Evolutionary conservation across 2,888 invertebrate genomes (phyloP), one percentile per base, ranked within the genome.

Genomic region (Rambutsinella grinnellia): DNA sequence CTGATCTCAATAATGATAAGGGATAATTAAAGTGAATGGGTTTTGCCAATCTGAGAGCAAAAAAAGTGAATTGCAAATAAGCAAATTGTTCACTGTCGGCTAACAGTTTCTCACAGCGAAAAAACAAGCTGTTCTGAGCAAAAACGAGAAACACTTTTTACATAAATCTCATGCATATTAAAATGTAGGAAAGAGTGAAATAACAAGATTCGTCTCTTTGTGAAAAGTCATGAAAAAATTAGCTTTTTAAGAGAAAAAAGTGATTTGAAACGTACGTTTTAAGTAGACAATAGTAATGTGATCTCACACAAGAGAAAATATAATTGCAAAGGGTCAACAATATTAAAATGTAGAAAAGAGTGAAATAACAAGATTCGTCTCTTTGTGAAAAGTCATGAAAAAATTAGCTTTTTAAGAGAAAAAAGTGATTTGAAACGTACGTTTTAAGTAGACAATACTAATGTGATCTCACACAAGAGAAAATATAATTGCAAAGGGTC

Each of bases 121-220:
- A n/a, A n/a, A n/a, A n/a, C n/a, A n/a, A n/a, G n/a, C n/a, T n/a
- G n/a, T n/a, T n/a, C n/a, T n/a, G n/a, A n/a, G n/a, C n/a, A n/a
- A n/a, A n/a, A n/a, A n/a, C 6, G n/a, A 49, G n/a, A 49, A 49
- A 49, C 49, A 17, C 28, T 44, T 62, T 70, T 75, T 67, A 58
- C 75, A 68, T 67, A 75, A 67, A 67, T 57, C 75, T 75, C 75
- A 75, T 75, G 75, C 75, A 75, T 75, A 75, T 67, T 75, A 75
- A 75, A 75, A 75, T 67, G 36, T 36, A 36, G 36, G 36, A 36
- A 36, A 36, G 36, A 57, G 62, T 26, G 21, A 8, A 61, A 61
- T 8, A 46, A 47, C 53, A 56, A 36, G 49, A 51, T 56, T 65
- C 46, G 23, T 56, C 28, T 63, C 8, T 10, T 6, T 13, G 44